Conservation (phyloP, 2,888 invertebrate genomes). For the Xestia c-nigrum region DNA sequence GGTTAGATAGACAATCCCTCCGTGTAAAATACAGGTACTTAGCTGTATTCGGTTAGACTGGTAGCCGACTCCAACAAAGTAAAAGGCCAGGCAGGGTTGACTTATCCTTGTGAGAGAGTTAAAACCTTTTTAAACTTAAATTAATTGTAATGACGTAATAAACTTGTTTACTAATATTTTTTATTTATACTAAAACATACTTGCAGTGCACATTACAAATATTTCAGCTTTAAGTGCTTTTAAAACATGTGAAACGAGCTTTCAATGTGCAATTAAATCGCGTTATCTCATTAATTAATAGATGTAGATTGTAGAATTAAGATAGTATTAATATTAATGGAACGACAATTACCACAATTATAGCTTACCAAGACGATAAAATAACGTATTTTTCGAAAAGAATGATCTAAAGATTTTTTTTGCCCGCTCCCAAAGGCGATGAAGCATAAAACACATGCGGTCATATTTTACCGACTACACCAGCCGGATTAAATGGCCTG, state of each 20-base stretch:
- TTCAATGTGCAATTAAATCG: conserved; percentile 1
- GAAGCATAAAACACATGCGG: conserved; percentile 20
- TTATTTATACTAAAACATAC: not conserved
- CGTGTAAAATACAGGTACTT: too few species aligned
- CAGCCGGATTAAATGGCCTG: conserved; percentile 50
- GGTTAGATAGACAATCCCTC: too few species aligned
- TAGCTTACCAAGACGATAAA: not conserved
- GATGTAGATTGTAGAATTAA: conserved; percentile 6
- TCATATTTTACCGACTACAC: conserved; percentile 50
- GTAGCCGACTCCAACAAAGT: too few species aligned
- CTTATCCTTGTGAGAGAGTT: too few species aligned
- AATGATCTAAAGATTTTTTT: conserved; percentile 7
- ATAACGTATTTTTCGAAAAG: conserved; percentile 11
- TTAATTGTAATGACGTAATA: too few species aligned
- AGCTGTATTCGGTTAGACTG: too few species aligned
- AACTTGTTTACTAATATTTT: not conserved
- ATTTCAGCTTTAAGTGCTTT: not conserved
- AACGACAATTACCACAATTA: conserved; percentile 5
- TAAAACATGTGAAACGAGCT: not conserved
- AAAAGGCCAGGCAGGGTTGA: too few species aligned
- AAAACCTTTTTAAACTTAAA: not conserved
- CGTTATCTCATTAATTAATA: conserved; percentile 18
- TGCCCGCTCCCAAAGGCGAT: not conserved
- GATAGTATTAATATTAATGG: conserved; percentile 13
- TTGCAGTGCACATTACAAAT: not conserved